Percentiles rank a stretch among this genome's conserved stretches.
These are phyloP conservation scores for Chrysolina americana DNA, from an alignment of 2,888 invertebrate species.

Conservation along the genomic window DNA sequence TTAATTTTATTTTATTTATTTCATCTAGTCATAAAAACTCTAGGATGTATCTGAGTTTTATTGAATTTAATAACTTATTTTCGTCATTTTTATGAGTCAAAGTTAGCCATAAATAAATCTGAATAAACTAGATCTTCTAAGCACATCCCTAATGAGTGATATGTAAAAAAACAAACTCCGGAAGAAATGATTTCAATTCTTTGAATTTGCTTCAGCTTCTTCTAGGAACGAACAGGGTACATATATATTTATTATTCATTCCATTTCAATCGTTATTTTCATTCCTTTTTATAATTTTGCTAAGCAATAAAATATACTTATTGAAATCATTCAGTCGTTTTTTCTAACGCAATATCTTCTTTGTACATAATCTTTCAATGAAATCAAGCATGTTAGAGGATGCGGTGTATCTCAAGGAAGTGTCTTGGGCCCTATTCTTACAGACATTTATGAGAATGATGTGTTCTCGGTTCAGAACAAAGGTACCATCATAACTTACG, in stretches of 20 bases:
- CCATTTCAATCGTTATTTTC: background rate
- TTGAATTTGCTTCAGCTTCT: background rate
- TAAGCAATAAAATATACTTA: conserved; percentile 8
- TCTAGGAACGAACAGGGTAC: background rate
- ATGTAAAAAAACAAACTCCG: background rate
- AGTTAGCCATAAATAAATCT: too few species aligned
- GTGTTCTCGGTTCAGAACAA: too few species aligned
- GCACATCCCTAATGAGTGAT: background rate
- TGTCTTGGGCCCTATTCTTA: too few species aligned
- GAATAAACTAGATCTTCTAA: too few species aligned
- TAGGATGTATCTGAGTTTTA: background rate
- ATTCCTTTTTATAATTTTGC: background rate
- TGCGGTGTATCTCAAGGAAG: too few species aligned
- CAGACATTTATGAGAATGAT: too few species aligned
- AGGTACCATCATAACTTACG: too few species aligned
- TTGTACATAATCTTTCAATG: background rate
- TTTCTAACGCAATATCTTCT: background rate
- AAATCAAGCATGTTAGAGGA: too few species aligned
- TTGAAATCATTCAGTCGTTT: background rate
- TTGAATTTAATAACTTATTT: background rate
- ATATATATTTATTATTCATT: background rate
- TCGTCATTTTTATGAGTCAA: background rate
- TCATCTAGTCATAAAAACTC: background rate
- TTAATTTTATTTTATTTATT: background rate
- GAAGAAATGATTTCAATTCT: background rate